Evolutionary conservation across 2,888 invertebrate species (phyloP), one percentile per base, ranked within the genome.

Genomic region (Apotomis capreana): DNA sequence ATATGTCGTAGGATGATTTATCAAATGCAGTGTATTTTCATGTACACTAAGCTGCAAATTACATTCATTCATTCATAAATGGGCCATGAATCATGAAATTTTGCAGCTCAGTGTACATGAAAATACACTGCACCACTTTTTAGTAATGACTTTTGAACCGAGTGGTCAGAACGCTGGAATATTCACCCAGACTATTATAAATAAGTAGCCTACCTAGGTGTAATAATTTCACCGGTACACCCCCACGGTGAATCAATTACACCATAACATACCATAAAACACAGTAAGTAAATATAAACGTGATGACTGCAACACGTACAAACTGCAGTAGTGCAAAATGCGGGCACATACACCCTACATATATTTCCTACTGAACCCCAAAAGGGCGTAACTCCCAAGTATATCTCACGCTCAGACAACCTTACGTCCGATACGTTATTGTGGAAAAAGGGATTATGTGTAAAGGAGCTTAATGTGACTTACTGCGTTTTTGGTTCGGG

Each of bases 321-420:
- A 58, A 51, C 61, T 62, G 36, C 61, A 36, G n/a, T 51, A 49
- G 51, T n/a, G 37, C 12, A 51, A 62, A 62, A 36, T 51, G 51
- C 62, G n/a, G n/a, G 37, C 36, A 62, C 49, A 51, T 36, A 62
- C 36, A 8, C 61, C 61, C 26, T 61, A 60, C 61, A 51, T 36
- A 49, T 61, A 49, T 62, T 51, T 26, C n/a, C 51, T 36, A 9
- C 10, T 10, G 44, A 6, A 49, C 49, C 9, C 8, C 49, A 10
- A 9, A 49, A 8, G 49, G 49, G 49, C 10, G 49, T 15, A 55
- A 55, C 54, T 54, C 1, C 44, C 54, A 5, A 40, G 44, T 55
- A 64, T 54, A 13, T 55, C 10, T 12, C 3, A 55, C 12, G 54
- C 44, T 44, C 10, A 10, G 55, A 55, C 44, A n/a, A 44, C 55